phyloP scores from a whole-genome alignment of 2,113 vertebrate species.

The Paratilapia polleni region DNA sequence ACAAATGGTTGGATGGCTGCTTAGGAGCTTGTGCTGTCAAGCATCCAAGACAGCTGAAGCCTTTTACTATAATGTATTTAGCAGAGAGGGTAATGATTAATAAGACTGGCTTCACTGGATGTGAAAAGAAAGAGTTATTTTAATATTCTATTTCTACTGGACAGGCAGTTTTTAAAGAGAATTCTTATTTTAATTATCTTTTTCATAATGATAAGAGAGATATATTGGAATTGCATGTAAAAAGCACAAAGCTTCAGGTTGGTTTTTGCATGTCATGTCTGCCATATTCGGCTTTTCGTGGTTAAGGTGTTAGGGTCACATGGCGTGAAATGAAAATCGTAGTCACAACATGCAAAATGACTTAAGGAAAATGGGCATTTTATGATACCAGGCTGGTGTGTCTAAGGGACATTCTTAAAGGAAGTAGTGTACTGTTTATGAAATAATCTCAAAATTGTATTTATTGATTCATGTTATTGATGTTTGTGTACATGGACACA shows the following conservation, averaged over 20 bases:
- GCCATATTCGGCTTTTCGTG: neutral
- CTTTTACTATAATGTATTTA: constrained; percentile 1
- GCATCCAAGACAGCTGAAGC: neutral
- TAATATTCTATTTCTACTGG: neutral
- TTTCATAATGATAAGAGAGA: constrained; percentile 20
- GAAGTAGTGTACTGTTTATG: neutral
- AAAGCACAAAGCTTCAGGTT: neutral
- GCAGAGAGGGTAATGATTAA: constrained; percentile 12
- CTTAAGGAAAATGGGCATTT: neutral
- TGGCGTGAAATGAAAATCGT: neutral
- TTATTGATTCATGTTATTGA: neutral
- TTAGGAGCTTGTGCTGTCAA: constrained; percentile 22
- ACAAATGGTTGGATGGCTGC: neutral
- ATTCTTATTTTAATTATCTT: constrained; percentile 5
- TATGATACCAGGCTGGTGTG: neutral
- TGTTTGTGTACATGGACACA: neutral
- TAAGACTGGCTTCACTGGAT: neutral
- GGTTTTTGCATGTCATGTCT: neutral
- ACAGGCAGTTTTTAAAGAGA: neutral
- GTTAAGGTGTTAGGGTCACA: neutral
- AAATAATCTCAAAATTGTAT: neutral
- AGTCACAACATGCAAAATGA: neutral
- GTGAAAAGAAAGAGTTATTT: neutral
- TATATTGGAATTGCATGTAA: neutral
- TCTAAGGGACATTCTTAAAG: neutral